Base-by-base conservation (phyloP, 2,888 invertebrate species). In the Glaucopsyche alexis region DNA sequence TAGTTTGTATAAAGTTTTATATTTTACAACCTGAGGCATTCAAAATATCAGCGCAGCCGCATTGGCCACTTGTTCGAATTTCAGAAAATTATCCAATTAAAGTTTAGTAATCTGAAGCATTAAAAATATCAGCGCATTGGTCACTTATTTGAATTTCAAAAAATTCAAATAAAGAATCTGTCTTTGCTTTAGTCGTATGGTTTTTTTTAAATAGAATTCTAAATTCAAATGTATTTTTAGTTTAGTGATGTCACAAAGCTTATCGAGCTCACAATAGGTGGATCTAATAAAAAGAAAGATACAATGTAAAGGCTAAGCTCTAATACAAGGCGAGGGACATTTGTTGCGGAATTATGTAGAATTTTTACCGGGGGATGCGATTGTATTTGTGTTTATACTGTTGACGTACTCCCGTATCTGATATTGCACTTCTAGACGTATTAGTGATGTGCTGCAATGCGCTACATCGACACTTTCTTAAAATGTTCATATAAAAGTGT, bases 331-430 rank as follows among this genome's bases (percentile, higher is more conserved):
- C 67, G 45, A 45, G 42, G 49, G 66, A 72, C 67, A 72, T 52
- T 72, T 72, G 66, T 80, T 52, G 45, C 66, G 16, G 52, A 67
- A 67, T 71, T 72, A 45, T 72, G 73, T 71, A 71, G 65, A 50
- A 66, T 73, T 75, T 71, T 66, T 60, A 65, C 55, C 49, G 74
- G 14, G 72, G 76, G 77, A 78, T 79, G 78, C 77, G 80, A 78
- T 81, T 80, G 80, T 81, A 82, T 82, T 79, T 82, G 81, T 84
- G 84, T 85, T 85, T 87, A 85, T 87, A 83, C 83, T 83, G 85
- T 84, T 86, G 87, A 86, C 83, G 85, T 84, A 81, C 84, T 79
- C 83, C 77, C 80, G 84, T 85, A 85, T 84, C 85, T 84, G 86
- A 87, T 88, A 89, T 87, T 88, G 87, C 87, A 86, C 85, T 85